phyloP scores from a whole-genome alignment of 2,888 invertebrate species.

The Eucriotettix oculatus region DNA sequence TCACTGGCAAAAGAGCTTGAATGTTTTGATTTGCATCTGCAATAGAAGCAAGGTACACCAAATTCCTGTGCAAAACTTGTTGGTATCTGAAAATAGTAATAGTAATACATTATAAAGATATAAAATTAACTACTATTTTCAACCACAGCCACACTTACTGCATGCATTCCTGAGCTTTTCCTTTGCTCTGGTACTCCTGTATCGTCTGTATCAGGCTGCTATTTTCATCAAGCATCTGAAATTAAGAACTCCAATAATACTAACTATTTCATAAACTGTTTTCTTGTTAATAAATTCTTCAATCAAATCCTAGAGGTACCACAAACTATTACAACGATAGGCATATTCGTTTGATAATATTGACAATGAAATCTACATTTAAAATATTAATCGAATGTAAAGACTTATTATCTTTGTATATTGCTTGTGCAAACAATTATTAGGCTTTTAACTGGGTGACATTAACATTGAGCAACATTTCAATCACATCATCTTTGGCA shows the following conservation, averaged over 20 bases:
- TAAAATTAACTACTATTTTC: not conserved
- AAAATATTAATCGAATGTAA: too few relatives aligned
- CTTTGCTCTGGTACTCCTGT: constrained; percentile 90
- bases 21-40: constrained; percentile 95
- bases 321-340: too few relatives aligned
- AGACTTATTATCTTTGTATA: too few relatives aligned
- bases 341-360: too few relatives aligned
- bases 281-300: too few relatives aligned
- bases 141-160: constrained; percentile 40
- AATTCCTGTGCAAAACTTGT: constrained; percentile 83
- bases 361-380: too few relatives aligned
- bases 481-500: too few relatives aligned
- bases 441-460: too few relatives aligned
- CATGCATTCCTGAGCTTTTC: constrained; percentile 81
- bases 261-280: too few relatives aligned
- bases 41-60: constrained; percentile 87
- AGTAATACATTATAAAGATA: not conserved
- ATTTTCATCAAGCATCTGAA: constrained; percentile 89
- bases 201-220: constrained; percentile 92
- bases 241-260: constrained; percentile 3
- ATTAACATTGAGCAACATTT: too few relatives aligned
- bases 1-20: constrained; percentile 74
- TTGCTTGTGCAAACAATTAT: too few relatives aligned
- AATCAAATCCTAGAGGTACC: too few relatives aligned
- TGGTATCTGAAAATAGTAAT: constrained; percentile 41